A percentile compares a stretch with the other conserved stretches of the same genome.
Evolutionary conservation across 2,797 vertebrate genomes (phyloP).

Genomic region (Fratercula arctica): DNA sequence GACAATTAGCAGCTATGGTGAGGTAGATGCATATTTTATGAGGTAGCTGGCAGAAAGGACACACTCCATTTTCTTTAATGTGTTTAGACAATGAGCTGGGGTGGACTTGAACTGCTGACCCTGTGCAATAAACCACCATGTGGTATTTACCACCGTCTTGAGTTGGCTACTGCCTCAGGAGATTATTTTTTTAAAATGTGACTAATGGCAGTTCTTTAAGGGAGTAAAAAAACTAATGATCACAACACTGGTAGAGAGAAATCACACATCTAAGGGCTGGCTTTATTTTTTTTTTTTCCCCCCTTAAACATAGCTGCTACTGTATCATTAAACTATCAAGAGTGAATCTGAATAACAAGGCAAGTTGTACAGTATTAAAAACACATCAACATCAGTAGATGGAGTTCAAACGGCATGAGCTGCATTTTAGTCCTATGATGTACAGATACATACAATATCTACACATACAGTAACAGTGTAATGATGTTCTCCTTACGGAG

Average conservation of each 20-base stretch:
- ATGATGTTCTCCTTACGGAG: neutral
- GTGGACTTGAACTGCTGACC: neutral
- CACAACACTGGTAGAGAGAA: neutral
- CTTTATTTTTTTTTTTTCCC: neutral
- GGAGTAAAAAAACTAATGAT: neutral
- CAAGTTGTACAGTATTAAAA: neutral
- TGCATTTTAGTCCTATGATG: neutral
- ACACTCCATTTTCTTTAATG: neutral
- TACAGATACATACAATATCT: neutral
- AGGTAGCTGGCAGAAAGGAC: neutral
- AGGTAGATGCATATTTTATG: conserved; percentile 15
- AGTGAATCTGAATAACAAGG: neutral
- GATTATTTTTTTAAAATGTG: neutral
- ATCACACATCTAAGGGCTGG: neutral
- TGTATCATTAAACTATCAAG: neutral
- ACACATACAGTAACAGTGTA: neutral
- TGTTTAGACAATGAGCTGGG: neutral
- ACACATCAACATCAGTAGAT: neutral
- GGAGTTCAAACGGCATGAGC: neutral
- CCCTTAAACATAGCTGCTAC: neutral
- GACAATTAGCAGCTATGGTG: conserved; percentile 8
- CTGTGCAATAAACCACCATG: neutral
- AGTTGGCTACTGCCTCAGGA: neutral
- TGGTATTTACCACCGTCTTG: neutral
- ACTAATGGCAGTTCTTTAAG: neutral